Base-by-base conservation (phyloP, 1,140 invertebrate genomes). In the Mizuhopecten yessoensis region DNA sequence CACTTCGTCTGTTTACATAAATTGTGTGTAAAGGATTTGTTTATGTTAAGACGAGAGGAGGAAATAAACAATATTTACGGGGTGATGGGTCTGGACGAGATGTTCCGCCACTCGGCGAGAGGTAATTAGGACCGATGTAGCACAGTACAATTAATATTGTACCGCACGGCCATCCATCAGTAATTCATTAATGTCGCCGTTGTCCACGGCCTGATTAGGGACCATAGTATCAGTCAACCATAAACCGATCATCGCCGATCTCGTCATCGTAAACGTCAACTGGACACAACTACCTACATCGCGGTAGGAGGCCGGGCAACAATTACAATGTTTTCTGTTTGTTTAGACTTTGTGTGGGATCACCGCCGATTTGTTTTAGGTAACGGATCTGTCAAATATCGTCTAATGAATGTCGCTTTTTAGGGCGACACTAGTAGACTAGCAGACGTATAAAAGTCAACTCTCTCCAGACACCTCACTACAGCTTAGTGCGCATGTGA, bases 321-420 rank as follows among this genome's bases (percentile, higher is more conserved):
- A 75, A 75, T 75, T 29, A 5, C 57, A 29, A 7, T 75, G 57
- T 75, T 75, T 29, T 75, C 23, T 75, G 57, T 75, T 75, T 75
- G 57, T 75, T 75, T 75, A 1, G 57, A n/a, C 57, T 75, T 75
- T 75, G 57, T 75, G 57, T 23, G 57, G 57, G 57, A 75, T 75
- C 57, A 75, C 23, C 57, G 11, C 23, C 57, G 57, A 75, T 75
- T 75, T 75, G 57, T 75, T 75, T 75, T 75, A 75, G 57, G 57
- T n/a, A 75, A 75, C 57, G 57, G 57, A 75, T 75, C 57, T 75
- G 57, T 75, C 57, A 75, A 29, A 75, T 75, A 75, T 29, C 57
- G 3, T 29, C 57, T 29, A 75, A 75, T 75, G 57, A 75, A 75
- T 75, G 57, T 75, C 57, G 29, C 23, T 75, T n/a, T 75, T 29